Base-by-base conservation (phyloP, 1,140 invertebrate species). In the Lordiphosa clarofinis region DNA sequence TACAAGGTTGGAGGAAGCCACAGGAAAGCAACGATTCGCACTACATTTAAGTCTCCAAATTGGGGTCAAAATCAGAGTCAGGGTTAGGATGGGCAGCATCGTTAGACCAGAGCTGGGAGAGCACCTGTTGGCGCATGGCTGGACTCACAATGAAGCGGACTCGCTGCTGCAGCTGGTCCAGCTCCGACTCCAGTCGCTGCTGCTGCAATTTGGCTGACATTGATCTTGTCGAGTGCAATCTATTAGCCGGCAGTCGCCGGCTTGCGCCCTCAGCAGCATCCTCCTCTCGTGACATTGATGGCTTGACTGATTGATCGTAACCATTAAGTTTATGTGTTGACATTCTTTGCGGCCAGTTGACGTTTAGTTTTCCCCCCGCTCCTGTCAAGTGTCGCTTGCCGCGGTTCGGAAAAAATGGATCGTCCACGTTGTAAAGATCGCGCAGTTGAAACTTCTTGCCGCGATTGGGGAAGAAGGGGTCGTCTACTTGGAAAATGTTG, bases 321-420 rank as follows among this genome's bases (percentile, higher is more conserved):
- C 71, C 64, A 87, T 87, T 87, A 76, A 86, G 73, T 87, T 87
- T 69, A 84, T 79, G 71, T 78, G 74, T 75, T 79, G 78, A 72
- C 84, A 86, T 82, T 81, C 81, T 63, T 74, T 71, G 78, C 47
- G 69, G 78, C 78, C 67, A 61, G 67, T 76, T 64, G 72, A 64
- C 52, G 78, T 24, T 61, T 43, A 59, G 47, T 50, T 52, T 59
- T 40, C 37, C 44, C 38, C 33, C 12, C 31, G 52, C 15, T 58
- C n/a, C 39, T 43, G 65, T 54, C 66, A 43, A 40, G 37, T 73
- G 68, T 42, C 81, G 78, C 54, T 86, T 86, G 60, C 81, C 81
- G 56, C 81, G 81, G 58, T 87, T 73, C 43, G 81, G 81, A 64
- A 86, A 79, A 57, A 86, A 86, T 65, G 82, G 76, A 73, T 86